These are phyloP conservation scores for Busseola fusca DNA, from an alignment of 2,888 invertebrate species.

Conservation along the genomic window DNA sequence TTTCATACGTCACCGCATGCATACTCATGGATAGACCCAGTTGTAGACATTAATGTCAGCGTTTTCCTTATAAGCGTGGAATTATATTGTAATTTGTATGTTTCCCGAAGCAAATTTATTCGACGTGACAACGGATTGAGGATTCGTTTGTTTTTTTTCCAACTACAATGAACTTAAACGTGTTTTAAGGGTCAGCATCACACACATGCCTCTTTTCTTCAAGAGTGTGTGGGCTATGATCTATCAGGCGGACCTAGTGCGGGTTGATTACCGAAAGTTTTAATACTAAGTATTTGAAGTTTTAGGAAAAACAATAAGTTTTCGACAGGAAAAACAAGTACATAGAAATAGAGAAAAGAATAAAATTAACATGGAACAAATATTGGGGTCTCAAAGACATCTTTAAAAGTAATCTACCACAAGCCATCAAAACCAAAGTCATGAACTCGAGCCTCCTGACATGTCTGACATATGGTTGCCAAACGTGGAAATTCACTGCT, in stretches of 20 bases:
- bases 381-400: no score
- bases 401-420: no score
- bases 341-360: no score
- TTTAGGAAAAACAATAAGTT: no score
- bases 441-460: no score
- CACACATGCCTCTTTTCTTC: no score
- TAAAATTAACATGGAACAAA: no score
- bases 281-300: background rate
- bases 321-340: no score
- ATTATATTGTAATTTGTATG: constrained; percentile 38
- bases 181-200: background rate
- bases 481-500: no score
- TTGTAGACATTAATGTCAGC: constrained; percentile 36
- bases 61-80: constrained; percentile 50
- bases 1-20: constrained; percentile 35
- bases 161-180: background rate
- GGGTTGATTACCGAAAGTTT: background rate
- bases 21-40: constrained; percentile 42
- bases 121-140: background rate
- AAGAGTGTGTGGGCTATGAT: background rate
- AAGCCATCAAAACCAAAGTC: no score
- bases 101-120: constrained; percentile 13
- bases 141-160: background rate
- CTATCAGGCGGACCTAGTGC: background rate
- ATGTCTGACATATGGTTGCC: no score